Conservation (phyloP, 2,113 vertebrate species). For the cattle (Bos taurus) region DNA sequence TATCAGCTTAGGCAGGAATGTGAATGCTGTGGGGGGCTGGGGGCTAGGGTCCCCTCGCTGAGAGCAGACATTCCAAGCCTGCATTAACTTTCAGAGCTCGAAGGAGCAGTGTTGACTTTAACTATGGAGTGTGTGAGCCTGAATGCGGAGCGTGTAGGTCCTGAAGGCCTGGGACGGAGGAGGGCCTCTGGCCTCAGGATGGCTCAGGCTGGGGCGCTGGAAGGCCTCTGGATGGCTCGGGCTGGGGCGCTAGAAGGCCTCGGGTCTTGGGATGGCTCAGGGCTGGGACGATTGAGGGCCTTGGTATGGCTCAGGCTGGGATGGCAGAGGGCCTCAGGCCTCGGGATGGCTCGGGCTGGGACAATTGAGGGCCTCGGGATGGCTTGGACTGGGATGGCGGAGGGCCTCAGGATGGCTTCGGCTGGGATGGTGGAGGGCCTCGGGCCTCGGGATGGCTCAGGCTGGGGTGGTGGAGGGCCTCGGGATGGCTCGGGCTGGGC, state of each 20-base stretch:
- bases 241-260: fast-evolving
- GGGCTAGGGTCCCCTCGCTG: not conserved
- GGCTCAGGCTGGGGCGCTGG: too few relatives aligned
- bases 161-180: not conserved
- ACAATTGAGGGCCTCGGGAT: fast-evolving
- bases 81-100: too few relatives aligned
- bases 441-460: too few relatives aligned
- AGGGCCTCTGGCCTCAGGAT: not conserved
- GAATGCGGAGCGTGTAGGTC: not conserved
- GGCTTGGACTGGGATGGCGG: too few relatives aligned
- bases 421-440: fast-evolving
- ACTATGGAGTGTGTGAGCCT: not conserved
- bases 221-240: too few relatives aligned
- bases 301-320: too few relatives aligned
- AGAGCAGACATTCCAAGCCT: not conserved
- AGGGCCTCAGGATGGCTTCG: too few relatives aligned
- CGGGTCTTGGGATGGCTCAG: too few relatives aligned
- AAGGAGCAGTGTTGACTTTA: not conserved
- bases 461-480: too few relatives aligned
- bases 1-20: not conserved
- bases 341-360: too few relatives aligned
- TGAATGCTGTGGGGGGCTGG: not conserved
- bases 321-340: too few relatives aligned
- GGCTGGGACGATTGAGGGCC: too few relatives aligned
- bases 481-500: not conserved